Percentiles rank a stretch among this genome's conserved stretches.
phyloP scores from a whole-genome alignment of 2,888 invertebrate genomes.

The Rotaria magnacalcarata region DNA sequence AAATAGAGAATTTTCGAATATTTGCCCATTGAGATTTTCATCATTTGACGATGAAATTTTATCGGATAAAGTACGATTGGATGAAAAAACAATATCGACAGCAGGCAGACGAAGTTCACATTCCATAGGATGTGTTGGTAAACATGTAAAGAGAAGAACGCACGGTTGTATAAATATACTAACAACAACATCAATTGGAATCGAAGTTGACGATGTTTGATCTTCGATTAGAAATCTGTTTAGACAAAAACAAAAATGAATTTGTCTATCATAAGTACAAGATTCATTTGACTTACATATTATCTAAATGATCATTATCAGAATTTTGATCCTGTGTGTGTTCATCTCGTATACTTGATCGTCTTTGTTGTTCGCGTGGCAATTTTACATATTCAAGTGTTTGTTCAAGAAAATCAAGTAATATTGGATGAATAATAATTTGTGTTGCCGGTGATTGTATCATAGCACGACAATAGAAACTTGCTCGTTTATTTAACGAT shows the following conservation, averaged over 20 bases:
- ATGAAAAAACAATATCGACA: slow-evolving; percentile 89
- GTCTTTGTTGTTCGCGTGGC: slow-evolving; percentile 50
- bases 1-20: slow-evolving; percentile 59
- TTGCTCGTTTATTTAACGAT: slow-evolving; percentile 41
- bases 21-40: not conserved
- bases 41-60: not conserved
- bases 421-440: slow-evolving; percentile 91
- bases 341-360: not conserved
- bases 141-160: slow-evolving; percentile 87
- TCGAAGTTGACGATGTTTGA: slow-evolving; percentile 61
- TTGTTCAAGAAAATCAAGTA: slow-evolving; percentile 91
- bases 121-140: slow-evolving; percentile 88
- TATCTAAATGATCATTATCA: slow-evolving; percentile 29
- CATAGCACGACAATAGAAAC: slow-evolving; percentile 39
- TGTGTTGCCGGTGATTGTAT: slow-evolving; percentile 62
- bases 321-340: slow-evolving; percentile 49
- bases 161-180: slow-evolving; percentile 97
- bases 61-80: slow-evolving; percentile 54
- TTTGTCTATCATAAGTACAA: too few relatives aligned
- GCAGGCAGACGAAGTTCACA: slow-evolving; percentile 90
- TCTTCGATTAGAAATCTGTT: slow-evolving; percentile 16
- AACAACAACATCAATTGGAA: slow-evolving; percentile 95
- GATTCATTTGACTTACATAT: not conserved
- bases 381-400: slow-evolving; percentile 73
- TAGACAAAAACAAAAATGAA: not conserved